Base-by-base conservation (phyloP, 2,113 vertebrate genomes). In the Cochlearius cochlearius region DNA sequence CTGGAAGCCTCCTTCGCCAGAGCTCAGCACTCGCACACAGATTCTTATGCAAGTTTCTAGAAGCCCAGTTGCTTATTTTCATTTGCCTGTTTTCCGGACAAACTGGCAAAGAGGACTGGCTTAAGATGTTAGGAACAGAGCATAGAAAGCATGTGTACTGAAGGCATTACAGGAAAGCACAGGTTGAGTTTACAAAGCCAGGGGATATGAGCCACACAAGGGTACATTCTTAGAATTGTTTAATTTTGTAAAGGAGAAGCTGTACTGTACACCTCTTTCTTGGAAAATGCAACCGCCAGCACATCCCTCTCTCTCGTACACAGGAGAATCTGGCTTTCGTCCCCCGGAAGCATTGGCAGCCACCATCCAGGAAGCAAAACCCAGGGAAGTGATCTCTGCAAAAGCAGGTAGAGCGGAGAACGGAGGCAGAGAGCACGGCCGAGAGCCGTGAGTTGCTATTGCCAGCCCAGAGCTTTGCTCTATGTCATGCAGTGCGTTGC, bases 161-260 rank as follows among this genome's bases (percentile, higher is more conserved):
- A 94, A 86, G 64, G 53, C 73, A 72, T 72, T 92, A 78, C 49
- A 95, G 92, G 78, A 94, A 92, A 86, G 81, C 60, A 21, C 63
- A 92, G 93, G 92, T 81, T 88, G 82, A 93, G 59, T 94, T 94
- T 90, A 93, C 38, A 87, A 95, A 96, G 96, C 64, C 38, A 86
- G 82, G 79, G 94, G 86, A 95, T 95, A 49, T 63, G 68, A 97
- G 75, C 94, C 77, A 64, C 90, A 89, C 38, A 80, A 96, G 95
- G 80, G 94, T 93, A 91, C 80, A 93, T 97, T 97, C 95, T 97
- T 94, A 96, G 96, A 97, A 97, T 96, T 96, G 92, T 95, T 97
- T 97, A 73, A 92, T 93, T 83, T 96, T 92, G 93, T 94, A 96
- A 95, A 88, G 59, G 45, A 97, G 90, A 91, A 84, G 69, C 52